Evolutionary conservation across 2,888 invertebrate species (phyloP).

Genomic region (Fissipunctia ypsillon): DNA sequence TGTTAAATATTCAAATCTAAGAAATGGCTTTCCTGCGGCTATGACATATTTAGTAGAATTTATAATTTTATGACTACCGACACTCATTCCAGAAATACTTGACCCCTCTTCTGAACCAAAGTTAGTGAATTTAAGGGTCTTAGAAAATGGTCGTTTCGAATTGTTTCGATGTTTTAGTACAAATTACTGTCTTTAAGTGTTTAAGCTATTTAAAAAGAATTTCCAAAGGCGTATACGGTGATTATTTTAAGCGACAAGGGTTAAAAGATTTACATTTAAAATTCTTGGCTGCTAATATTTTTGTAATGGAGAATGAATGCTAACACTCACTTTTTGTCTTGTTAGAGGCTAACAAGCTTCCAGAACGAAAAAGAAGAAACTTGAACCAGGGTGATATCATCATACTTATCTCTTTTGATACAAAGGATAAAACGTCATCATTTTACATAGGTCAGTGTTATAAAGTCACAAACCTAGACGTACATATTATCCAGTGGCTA

Average conservation of each 20-base stretch:
- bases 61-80: constrained; percentile 81
- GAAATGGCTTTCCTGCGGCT: constrained; percentile 78
- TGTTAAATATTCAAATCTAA: constrained; percentile 79
- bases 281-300: constrained; percentile 54
- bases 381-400: too few relatives aligned
- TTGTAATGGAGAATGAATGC: constrained; percentile 9
- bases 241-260: constrained; percentile 72
- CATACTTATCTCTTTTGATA: too few relatives aligned
- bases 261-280: constrained; percentile 72
- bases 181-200: constrained; percentile 81
- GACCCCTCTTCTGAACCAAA: constrained; percentile 9
- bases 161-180: constrained; percentile 70
- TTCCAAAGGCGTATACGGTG: constrained; percentile 67
- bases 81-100: constrained; percentile 52
- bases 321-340: constrained; percentile 1
- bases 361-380: neutral
- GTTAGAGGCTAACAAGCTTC: neutral
- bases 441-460: too few relatives aligned
- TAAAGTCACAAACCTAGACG: too few relatives aligned
- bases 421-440: too few relatives aligned
- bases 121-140: neutral
- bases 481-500: too few relatives aligned
- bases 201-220: constrained; percentile 81
- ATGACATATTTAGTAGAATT: constrained; percentile 79
- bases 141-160: constrained; percentile 37